Evolutionary conservation across 2,888 invertebrate genomes (phyloP), one percentile per base, ranked within the genome.

Genomic region (Drosophila algonquin): DNA sequence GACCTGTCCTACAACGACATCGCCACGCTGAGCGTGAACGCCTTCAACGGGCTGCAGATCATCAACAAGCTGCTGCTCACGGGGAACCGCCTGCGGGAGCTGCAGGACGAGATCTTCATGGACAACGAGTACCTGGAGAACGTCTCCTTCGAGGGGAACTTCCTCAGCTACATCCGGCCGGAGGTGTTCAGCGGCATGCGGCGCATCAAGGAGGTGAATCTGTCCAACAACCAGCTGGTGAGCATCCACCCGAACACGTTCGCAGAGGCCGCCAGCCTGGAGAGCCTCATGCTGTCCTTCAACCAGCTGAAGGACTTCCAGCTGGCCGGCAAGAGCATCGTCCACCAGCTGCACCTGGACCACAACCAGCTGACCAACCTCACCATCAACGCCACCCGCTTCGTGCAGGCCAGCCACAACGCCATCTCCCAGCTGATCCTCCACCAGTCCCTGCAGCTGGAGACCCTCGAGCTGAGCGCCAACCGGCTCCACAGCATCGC

Each of bases 1-100:
- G 92, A 92, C 73, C 60, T 92, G 45, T 91, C 92, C 18, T 79
- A 87, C 47, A 92, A 92, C 64, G 67, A 85, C 0, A 90, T 92
- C 12, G 62, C 73, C 0, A 67, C 79, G 5, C 61, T 92, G 2
- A 91, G 90, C 58, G 90, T 90, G 51, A 87, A 88, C 68, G 88
- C 91, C 0, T 92, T 92, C 69, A 89, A 90, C 12, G 91, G 92
- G 0, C 60, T 92, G 60, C 74, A 79, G 3, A 87, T 81, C 21
- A 75, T 92, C 18, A 91, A 91, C n/a, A 89, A 90, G 62, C 76
- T 92, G 27, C 79, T 84, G n/a, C 60, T 92, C n/a, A 89, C 90
- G 0, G 79, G 81, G 45, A 92, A 92, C 72, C 77, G 77, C 3
- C 63, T 92, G 7, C 76, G 60, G 2, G 76, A 79, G 2, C 76